phyloP scores from a whole-genome alignment of 1,140 invertebrate genomes.

The Cardiocondyla obscurior region DNA sequence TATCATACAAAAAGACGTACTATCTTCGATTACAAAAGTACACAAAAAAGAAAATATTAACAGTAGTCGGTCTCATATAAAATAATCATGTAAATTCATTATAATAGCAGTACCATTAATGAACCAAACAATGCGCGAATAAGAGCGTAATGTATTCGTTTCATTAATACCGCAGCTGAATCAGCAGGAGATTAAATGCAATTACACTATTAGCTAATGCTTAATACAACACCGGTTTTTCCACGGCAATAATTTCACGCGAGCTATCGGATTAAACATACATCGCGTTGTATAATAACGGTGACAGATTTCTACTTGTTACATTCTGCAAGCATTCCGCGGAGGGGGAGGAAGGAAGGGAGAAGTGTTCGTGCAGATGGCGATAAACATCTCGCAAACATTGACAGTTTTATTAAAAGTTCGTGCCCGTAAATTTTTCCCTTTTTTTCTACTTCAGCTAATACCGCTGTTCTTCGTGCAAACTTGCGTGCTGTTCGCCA shows the following conservation, averaged over 20 bases:
- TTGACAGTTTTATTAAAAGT: slow-evolving; percentile 6
- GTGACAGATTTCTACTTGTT: slow-evolving; percentile 17
- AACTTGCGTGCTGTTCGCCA: slow-evolving; percentile 24
- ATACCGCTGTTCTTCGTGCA: slow-evolving; percentile 74
- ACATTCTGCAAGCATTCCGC: not conserved
- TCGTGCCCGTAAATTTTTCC: not conserved
- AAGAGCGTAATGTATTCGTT: not conserved
- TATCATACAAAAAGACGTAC: too few relatives aligned
- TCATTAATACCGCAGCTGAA: not conserved
- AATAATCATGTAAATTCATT: not conserved
- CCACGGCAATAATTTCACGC: not conserved
- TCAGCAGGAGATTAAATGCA: not conserved
- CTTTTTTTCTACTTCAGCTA: slow-evolving; percentile 73
- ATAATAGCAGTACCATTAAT: not conserved
- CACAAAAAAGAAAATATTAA: too few relatives aligned
- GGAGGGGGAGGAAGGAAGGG: too few relatives aligned
- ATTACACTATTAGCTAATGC: not conserved
- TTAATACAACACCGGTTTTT: not conserved
- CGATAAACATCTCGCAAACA: slow-evolving; percentile 20
- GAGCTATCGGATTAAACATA: not conserved
- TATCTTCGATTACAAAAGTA: too few relatives aligned
- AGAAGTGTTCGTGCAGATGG: not conserved
- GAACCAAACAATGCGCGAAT: not conserved
- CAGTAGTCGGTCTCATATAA: too few relatives aligned
- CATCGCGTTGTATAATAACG: not conserved